A percentile compares a stretch with the other conserved stretches of the same genome.
Conservation (phyloP, 2,113 vertebrate species). For the Camelus dromedarius region DNA sequence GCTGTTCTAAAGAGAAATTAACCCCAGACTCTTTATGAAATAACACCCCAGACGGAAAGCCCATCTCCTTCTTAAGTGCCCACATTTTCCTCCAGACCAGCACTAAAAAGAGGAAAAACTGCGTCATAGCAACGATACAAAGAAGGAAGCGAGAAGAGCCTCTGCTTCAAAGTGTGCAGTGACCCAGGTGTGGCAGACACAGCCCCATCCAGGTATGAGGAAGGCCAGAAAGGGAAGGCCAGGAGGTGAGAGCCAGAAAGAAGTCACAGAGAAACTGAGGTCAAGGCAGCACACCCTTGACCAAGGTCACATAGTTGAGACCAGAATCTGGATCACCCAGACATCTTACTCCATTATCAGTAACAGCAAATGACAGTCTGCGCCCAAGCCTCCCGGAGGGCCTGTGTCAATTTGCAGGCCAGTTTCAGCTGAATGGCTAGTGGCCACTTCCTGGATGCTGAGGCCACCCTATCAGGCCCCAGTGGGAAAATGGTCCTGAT, state of each 20-base stretch:
- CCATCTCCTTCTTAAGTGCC: not conserved
- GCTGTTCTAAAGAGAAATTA: not conserved
- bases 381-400: not conserved
- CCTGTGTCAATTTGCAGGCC: not conserved
- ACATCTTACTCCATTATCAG: not conserved
- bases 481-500: not conserved
- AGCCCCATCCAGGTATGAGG: not conserved
- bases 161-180: not conserved
- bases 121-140: not conserved
- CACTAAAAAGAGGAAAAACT: not conserved
- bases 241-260: not conserved
- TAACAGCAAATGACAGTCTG: not conserved
- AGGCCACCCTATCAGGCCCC: not conserved
- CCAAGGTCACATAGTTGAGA: not conserved
- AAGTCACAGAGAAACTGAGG: conserved; percentile 20
- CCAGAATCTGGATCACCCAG: not conserved
- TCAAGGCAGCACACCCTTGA: not conserved
- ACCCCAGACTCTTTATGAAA: not conserved
- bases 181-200: not conserved
- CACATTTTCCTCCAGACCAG: not conserved
- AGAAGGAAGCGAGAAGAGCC: not conserved
- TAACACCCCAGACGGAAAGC: not conserved
- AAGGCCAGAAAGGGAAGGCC: not conserved
- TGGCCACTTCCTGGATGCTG: not conserved
- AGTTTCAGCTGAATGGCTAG: not conserved